Base-by-base conservation (phyloP, 2,113 vertebrate species). In the Glareola pratincola region DNA sequence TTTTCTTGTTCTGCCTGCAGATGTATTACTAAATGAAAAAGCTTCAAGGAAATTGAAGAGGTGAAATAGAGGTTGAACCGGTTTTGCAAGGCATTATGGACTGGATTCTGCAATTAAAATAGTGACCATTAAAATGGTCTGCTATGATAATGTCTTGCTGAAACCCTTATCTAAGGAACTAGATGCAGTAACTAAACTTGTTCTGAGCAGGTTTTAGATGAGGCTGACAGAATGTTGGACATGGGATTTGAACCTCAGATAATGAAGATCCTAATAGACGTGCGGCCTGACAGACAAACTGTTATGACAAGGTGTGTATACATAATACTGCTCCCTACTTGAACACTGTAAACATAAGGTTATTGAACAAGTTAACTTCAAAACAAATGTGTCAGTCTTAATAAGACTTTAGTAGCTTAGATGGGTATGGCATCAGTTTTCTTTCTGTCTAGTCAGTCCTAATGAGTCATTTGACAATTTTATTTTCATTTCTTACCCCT, bases 181-280 rank as follows among this genome's bases (percentile, higher is more conserved):
- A 30, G 57, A 22, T 6, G 9, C 14, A 51, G 17, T 57, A 71
- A 74, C 62, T 68, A 64, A 59, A 21, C n/a, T 81, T 66, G 14
- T 91, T 95, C 75, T 71, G 73, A 73, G 30, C 87, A 99, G 99
- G 99, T 99, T 71, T 98, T 99, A 92, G 99, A 99, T 92, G 99
- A 99, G 96, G 99, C 99, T 36, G 99, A 99, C 91, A 98, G 99
- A 37, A 99, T 99, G 99, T 73, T 99, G 57, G 99, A 99, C 88
- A 99, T 99, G 99, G 99, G 99, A 59, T 99, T 99, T 96, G 99
- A 99, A 97, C 99, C 99, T 53, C 99, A 99, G 96, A 99, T 99
- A 88, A 98, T 98, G 98, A 99, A 99, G 98, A 99, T 99, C 92
- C 97, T 99, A n/a, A 96, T 99, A 96, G 99, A 99, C 67, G 98